Evolutionary conservation across 2,797 vertebrate genomes (phyloP).

Genomic region (Pristis pectinata): DNA sequence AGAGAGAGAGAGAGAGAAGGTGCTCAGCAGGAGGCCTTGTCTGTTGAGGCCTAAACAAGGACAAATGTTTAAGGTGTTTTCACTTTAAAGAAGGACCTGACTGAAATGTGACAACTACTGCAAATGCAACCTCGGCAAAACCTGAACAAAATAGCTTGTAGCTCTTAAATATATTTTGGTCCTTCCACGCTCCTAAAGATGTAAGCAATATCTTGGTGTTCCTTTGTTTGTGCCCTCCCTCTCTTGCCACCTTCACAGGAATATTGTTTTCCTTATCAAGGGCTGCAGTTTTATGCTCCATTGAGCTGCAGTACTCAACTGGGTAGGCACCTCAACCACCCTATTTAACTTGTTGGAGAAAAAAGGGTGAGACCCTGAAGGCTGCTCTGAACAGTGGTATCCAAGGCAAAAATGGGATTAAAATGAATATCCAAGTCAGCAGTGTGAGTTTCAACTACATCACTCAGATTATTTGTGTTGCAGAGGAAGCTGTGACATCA

Average conservation of each 20-base stretch:
- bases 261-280: background rate
- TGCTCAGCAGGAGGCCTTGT: background rate
- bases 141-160: background rate
- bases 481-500: background rate
- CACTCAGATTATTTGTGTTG: background rate
- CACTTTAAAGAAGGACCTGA: background rate
- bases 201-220: too few species aligned
- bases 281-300: too few species aligned
- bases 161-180: background rate
- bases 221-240: too few species aligned
- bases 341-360: too few species aligned
- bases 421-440: background rate
- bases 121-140: background rate
- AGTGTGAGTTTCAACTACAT: background rate
- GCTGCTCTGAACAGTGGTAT: background rate
- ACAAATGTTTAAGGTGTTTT: background rate
- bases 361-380: background rate
- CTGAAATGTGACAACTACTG: background rate
- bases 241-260: background rate
- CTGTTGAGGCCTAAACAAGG: background rate
- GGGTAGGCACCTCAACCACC: too few species aligned
- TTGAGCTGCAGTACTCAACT: too few species aligned
- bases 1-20: background rate
- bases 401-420: background rate
- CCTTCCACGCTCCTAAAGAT: background rate